Conservation (phyloP, 2,888 invertebrate species). For the Pemphredon lugubris region DNA sequence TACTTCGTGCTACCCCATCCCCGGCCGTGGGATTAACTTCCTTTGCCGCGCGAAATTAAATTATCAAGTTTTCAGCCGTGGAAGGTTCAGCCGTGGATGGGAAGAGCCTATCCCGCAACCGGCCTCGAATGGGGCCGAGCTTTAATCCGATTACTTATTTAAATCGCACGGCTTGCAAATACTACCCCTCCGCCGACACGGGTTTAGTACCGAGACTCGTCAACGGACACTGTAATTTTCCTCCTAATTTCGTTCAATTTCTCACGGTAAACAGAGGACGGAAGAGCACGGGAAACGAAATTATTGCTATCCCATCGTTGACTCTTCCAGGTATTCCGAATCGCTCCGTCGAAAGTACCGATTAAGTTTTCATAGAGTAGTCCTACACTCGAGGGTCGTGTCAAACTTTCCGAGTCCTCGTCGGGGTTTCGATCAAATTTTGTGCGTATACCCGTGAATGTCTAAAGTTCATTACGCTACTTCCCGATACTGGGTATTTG, state of each 20-base stretch:
- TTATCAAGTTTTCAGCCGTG: constrained; percentile 66
- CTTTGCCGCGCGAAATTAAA: constrained; percentile 69
- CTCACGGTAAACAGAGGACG: constrained; percentile 7
- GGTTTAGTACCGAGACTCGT: constrained; percentile 1
- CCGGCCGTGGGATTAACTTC: constrained; percentile 68
- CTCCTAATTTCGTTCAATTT: constrained; percentile 29
- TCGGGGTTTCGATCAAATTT: background rate
- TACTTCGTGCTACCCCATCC: constrained; percentile 48
- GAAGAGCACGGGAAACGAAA: background rate
- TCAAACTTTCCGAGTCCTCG: background rate
- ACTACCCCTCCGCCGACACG: constrained; percentile 29
- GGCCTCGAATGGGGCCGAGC: constrained; percentile 35
- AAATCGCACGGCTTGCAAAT: constrained; percentile 60
- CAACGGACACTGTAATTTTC: constrained; percentile 10
- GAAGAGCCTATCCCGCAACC: constrained; percentile 41
- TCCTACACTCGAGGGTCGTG: background rate
- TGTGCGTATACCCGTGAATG: background rate
- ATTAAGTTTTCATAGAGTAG: background rate
- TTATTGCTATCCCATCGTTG: constrained; percentile 11
- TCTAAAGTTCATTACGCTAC: background rate
- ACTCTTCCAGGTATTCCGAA: constrained; percentile 5
- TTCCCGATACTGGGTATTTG: background rate
- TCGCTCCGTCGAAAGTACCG: background rate
- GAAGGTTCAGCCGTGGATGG: too few relatives aligned
- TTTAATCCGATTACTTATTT: constrained; percentile 68